These are phyloP conservation scores for Drepana falcataria DNA, from an alignment of 2,888 invertebrate genomes.

Conservation along the genomic window DNA sequence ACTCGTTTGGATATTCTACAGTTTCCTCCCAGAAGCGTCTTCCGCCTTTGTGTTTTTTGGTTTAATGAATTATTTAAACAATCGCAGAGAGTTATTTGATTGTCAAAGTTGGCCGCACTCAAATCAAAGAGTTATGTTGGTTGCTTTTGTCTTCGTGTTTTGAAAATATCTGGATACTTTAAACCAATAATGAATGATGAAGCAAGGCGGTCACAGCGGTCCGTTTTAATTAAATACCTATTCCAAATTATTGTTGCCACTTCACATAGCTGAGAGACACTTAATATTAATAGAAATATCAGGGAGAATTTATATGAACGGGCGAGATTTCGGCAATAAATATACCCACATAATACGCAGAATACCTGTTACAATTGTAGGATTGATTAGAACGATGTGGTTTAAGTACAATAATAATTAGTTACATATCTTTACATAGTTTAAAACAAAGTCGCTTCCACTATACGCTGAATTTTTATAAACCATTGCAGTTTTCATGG, in stretches of 20 bases:
- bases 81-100: conserved; percentile 12
- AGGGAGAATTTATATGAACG: not conserved
- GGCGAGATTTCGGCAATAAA: not conserved
- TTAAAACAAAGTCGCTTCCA: no score
- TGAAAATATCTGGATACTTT: not conserved
- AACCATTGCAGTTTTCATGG: no score
- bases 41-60: conserved; percentile 5
- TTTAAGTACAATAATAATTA: no score
- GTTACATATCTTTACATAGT: no score
- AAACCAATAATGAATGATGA: conserved; percentile 1
- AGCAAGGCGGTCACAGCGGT: not conserved
- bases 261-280: not conserved
- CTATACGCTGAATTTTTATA: no score
- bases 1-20: conserved; percentile 5
- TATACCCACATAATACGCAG: not conserved
- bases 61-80: conserved; percentile 5
- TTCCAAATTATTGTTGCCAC: conserved; percentile 1
- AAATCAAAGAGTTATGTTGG: conserved; percentile 17
- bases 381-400: no score
- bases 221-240: not conserved
- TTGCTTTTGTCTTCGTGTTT: conserved; percentile 10
- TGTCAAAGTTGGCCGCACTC: conserved; percentile 7
- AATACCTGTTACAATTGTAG: no score
- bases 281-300: not conserved
- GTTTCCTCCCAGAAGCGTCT: conserved; percentile 6